Evolutionary conservation across 2,797 vertebrate species (phyloP), one percentile per base, ranked within the genome.

Genomic region (Ara ararauna): DNA sequence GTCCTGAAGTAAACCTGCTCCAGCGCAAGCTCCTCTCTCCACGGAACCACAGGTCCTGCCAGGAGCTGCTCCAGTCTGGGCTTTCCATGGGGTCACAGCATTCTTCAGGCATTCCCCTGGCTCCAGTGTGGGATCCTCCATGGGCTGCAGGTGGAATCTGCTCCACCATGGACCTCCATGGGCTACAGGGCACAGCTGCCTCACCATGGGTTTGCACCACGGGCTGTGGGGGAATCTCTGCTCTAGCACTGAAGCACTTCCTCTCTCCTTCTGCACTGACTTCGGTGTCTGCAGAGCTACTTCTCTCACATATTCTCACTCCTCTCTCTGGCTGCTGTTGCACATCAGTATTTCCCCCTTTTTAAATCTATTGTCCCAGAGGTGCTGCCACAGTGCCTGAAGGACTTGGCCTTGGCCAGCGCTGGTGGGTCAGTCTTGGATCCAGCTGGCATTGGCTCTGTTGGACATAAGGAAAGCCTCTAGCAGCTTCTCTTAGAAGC

Each of bases 161-260:
- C 38, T 3, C 2, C 17, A 16, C 36, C 4, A 6, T 44, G 42
- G 14, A 18, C 32, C 44, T 71, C 29, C 50, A 2, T 14, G 73
- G 2, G n/a, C 73, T 90, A 38, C 53, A 26, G 53, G 61, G 4
- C 40, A 17, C 45, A 53, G 51, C 60, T 47, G 12, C 29, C 15
- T 6, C 47, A 13, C 34, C 40, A 2, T 2, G 4, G 3, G 23
- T 15, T 5, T 30, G 13, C 20, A 13, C 24, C 51, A 13, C 0
- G 20, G 45, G 9, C 53, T 54, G 13, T 53, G 12, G 30, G 20
- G 15, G 18, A 5, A 32, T 23, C 44, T 12, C 44, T 12, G 2
- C 34, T 5, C 15, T 1, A 0, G 1, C 4, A 7, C 44, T 51
- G 58, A 4, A 34, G 29, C 80, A 66, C 0, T 17, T 79, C 54